Evolutionary conservation across 2,797 vertebrate genomes (phyloP).

Genomic region (Phylloscopus collybita): DNA sequence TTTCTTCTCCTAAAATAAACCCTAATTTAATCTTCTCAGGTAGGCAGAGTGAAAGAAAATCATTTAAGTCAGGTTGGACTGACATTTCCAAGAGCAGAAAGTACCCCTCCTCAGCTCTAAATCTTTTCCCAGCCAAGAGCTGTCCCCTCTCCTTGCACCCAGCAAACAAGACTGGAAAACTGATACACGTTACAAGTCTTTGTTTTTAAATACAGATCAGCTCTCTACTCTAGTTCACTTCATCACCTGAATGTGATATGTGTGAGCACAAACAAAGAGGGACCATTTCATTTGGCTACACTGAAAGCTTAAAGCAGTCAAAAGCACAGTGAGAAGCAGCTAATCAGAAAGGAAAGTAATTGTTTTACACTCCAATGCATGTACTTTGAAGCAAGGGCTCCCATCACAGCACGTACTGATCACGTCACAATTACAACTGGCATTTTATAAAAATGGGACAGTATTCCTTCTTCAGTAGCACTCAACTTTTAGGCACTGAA

Average conservation of each 20-base stretch:
- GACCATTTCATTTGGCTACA: not conserved
- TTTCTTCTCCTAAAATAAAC: not conserved
- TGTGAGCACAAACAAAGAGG: not conserved
- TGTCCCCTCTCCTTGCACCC: not conserved
- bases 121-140: not conserved
- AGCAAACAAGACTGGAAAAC: not conserved
- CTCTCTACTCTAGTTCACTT: not conserved
- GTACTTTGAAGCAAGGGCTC: not conserved
- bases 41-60: not conserved
- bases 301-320: not conserved
- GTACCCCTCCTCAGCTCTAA: not conserved
- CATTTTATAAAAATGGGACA: not conserved
- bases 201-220: not conserved
- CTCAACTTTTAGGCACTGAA: not conserved
- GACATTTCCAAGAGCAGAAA: not conserved
- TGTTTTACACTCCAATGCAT: not conserved
- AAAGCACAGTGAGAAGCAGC: not conserved
- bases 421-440: not conserved
- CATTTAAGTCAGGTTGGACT: not conserved
- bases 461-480: not conserved
- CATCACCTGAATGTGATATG: not conserved
- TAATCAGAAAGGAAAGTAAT: not conserved
- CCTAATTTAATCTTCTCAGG: not conserved
- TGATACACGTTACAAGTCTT: not conserved
- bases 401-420: not conserved